These are phyloP conservation scores for Austrofundulus limnaeus DNA, from an alignment of 2,113 vertebrate genomes.

Conservation along the genomic window DNA sequence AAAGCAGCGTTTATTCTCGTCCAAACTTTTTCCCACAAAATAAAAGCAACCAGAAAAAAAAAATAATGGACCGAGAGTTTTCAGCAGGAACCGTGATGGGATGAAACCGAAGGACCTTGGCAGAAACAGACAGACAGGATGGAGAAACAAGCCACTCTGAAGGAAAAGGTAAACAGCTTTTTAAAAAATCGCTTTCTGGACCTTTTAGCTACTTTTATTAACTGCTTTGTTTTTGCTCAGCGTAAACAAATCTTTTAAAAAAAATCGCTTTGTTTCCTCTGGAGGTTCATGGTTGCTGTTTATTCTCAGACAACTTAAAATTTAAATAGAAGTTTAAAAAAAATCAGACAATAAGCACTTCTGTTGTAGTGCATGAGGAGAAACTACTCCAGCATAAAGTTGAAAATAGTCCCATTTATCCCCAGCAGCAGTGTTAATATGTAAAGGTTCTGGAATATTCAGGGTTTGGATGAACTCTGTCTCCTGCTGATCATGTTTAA, in stretches of 20 bases:
- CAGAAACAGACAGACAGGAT: slow-evolving; percentile 72
- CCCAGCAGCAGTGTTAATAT: neutral
- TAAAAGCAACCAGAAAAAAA: too few relatives aligned
- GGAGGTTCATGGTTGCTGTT: too few relatives aligned
- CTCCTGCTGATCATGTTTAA: slow-evolving; percentile 35
- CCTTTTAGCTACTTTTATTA: slow-evolving; percentile 11
- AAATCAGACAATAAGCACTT: too few relatives aligned
- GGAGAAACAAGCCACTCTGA: slow-evolving; percentile 77
- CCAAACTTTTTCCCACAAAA: too few relatives aligned
- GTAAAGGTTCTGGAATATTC: too few relatives aligned
- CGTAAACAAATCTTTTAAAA: neutral
- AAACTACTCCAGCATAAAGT: too few relatives aligned
- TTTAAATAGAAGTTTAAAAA: too few relatives aligned
- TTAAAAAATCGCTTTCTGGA: slow-evolving; percentile 2
- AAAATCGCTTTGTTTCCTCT: too few relatives aligned
- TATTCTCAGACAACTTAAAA: too few relatives aligned
- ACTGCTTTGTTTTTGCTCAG: slow-evolving; percentile 21
- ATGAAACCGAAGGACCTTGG: slow-evolving; percentile 71
- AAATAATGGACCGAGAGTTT: slow-evolving; percentile 16
- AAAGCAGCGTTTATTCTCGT: neutral
- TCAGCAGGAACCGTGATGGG: slow-evolving; percentile 63
- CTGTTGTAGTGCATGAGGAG: too few relatives aligned
- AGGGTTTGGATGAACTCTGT: neutral
- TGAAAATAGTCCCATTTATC: too few relatives aligned
- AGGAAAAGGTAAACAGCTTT: slow-evolving; percentile 77